Conservation (phyloP, 2,888 invertebrate species). For the Lasius fuliginosus region DNA sequence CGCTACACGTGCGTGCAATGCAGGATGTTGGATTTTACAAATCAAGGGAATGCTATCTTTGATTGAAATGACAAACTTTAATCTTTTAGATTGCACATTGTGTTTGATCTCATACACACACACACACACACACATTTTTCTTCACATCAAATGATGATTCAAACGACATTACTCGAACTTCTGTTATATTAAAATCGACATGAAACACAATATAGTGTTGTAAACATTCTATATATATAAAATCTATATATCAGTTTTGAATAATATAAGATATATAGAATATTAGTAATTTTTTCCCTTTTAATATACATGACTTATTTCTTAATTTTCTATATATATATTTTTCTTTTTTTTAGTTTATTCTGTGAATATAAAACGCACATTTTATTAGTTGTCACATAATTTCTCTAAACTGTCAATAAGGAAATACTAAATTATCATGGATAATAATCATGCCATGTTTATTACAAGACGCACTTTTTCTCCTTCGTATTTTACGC, state of each 20-base stretch:
- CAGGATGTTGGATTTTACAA: not conserved
- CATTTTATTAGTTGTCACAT: not conserved
- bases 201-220: not conserved
- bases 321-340: not conserved
- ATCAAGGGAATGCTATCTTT: slow-evolving; percentile 18
- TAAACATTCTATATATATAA: not conserved
- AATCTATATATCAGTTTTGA: not conserved
- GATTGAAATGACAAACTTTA: not conserved
- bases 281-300: not conserved
- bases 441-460: not conserved
- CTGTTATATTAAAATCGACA: too few species aligned
- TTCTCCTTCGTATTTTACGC: not conserved
- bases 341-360: not conserved
- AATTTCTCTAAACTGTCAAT: not conserved
- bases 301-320: not conserved
- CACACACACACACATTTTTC: not conserved
- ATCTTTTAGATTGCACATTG: not conserved
- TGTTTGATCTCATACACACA: not conserved
- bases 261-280: not conserved
- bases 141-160: not conserved
- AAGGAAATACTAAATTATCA: not conserved
- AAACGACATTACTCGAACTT: too few species aligned
- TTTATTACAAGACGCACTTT: not conserved
- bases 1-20: slow-evolving; percentile 20
- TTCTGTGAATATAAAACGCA: not conserved